Evolutionary conservation across 2,113 vertebrate genomes (phyloP), one percentile per base, ranked within the genome.

Genomic region (Lanius collurio): DNA sequence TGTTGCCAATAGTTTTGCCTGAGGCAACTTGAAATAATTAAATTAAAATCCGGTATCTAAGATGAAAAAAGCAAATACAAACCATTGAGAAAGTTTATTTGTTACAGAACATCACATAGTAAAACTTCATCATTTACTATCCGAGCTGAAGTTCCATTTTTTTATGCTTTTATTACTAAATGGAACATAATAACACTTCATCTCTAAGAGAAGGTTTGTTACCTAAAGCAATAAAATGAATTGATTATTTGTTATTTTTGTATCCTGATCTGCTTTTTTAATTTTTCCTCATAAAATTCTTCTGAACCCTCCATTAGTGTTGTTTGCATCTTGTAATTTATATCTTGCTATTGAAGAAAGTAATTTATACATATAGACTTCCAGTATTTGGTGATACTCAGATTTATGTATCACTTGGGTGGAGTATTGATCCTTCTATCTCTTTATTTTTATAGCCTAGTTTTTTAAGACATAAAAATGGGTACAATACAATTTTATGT

Each of bases 341-440:
- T 87, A 33, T 60, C 28, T 87, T 79, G 26, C 15, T 74, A 3
- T 62, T 53, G 46, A 86, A 10, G 31, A 55, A 74, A 73, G 35
- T 82, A 3, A 90, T 83, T 91, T 90, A 73, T 68, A 80, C 59
- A 44, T 70, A 67, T 2, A 70, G 73, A 12, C 60, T 84, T 96
- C 37, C 75, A 87, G 65, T 86, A 67, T 83, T 91, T 81, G 22
- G 6, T 7, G 6, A 19, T 92, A 75, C 24, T 69, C 52, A 84
- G 85, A 92, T 95, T 95, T 93, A 96, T 86, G 31, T 68, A 59
- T 88, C 55, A 70, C 68, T 92, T 88, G 64, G 94, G 75, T 70
- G 30, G 46, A 74, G 7, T 94, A 97, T 96, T 71, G 94, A 95
- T 93, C 82, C 63, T 80, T 57, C 37, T 83, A 47, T 62, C 13